A percentile compares a stretch with the other conserved stretches of the same genome.
phyloP scores from a whole-genome alignment of 1,140 invertebrate genomes.

The Phortica variegata region DNA sequence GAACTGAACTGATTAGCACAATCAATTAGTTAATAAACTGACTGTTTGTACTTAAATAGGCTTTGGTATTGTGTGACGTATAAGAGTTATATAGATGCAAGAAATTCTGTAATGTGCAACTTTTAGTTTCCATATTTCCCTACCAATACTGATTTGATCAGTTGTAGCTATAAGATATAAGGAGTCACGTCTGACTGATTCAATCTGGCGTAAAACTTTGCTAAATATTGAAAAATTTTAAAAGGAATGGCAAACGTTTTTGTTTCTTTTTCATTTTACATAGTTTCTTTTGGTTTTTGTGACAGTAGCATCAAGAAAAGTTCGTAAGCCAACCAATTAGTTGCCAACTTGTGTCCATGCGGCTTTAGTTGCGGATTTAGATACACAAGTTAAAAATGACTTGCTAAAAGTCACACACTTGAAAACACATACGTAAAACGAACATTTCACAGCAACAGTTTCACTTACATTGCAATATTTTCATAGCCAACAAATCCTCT shows the following conservation, averaged over 20 bases:
- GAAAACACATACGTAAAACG: neutral
- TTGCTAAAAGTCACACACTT: neutral
- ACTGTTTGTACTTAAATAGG: too few relatives aligned
- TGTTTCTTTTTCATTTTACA: neutral
- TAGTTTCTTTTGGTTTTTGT: too few relatives aligned
- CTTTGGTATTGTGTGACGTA: too few relatives aligned
- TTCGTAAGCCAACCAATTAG: neutral
- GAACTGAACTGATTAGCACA: neutral
- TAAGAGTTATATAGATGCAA: too few relatives aligned
- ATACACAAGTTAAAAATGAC: neutral
- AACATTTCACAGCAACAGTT: neutral
- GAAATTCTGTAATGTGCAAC: too few relatives aligned
- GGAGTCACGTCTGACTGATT: neutral
- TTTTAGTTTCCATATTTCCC: too few relatives aligned
- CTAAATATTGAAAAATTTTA: neutral
- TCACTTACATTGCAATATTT: conserved; percentile 49
- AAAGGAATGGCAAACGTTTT: neutral
- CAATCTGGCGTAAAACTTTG: neutral
- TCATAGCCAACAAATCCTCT: conserved; percentile 24
- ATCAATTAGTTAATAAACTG: neutral
- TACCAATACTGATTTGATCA: too few relatives aligned
- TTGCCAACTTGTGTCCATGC: neutral
- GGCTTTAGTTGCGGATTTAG: too few relatives aligned
- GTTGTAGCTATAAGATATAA: neutral
- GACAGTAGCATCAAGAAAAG: too few relatives aligned